phyloP scores from a whole-genome alignment of 2,888 invertebrate genomes.

The Rhodophaea formosa region DNA sequence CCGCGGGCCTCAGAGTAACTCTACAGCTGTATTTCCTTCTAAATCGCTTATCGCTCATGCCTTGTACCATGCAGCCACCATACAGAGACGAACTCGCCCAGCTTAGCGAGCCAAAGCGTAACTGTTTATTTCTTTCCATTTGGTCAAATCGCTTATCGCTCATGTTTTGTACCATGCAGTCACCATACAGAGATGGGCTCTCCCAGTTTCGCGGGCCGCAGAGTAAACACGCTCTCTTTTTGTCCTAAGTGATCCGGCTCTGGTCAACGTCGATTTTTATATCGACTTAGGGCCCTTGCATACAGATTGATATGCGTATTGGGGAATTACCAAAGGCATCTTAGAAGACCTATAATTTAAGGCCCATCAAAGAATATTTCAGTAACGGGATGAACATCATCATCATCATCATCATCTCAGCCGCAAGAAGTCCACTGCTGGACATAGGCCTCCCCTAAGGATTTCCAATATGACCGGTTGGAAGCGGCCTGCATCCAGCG shows the following conservation, averaged over 20 bases:
- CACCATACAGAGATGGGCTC: slow-evolving; percentile 55
- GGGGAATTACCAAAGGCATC: neutral
- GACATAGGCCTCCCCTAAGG: too few relatives aligned
- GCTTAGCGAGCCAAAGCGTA: too few relatives aligned
- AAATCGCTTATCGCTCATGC: neutral
- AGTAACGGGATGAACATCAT: too few relatives aligned
- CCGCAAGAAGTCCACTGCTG: too few relatives aligned
- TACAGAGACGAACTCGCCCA: neutral
- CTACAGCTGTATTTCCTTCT: too few relatives aligned
- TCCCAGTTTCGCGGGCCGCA: slow-evolving; percentile 70
- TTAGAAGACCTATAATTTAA: neutral
- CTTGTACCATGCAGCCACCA: neutral
- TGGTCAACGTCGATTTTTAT: slow-evolving; percentile 80
- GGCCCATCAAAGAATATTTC: too few relatives aligned
- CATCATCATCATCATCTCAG: too few relatives aligned
- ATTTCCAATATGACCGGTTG: too few relatives aligned
- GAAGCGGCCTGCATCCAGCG: too few relatives aligned
- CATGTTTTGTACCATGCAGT: slow-evolving; percentile 36
- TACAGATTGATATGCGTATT: slow-evolving; percentile 18
- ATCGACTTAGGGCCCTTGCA: slow-evolving; percentile 46
- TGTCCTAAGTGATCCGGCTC: slow-evolving; percentile 79
- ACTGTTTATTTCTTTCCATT: too few relatives aligned
- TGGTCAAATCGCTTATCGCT: slow-evolving; percentile 31
- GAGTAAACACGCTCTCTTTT: slow-evolving; percentile 77
- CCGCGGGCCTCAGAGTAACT: slow-evolving; percentile 68